Base-by-base conservation (phyloP, 2,113 vertebrate species). In the Cyanoramphus novaezelandiae region DNA sequence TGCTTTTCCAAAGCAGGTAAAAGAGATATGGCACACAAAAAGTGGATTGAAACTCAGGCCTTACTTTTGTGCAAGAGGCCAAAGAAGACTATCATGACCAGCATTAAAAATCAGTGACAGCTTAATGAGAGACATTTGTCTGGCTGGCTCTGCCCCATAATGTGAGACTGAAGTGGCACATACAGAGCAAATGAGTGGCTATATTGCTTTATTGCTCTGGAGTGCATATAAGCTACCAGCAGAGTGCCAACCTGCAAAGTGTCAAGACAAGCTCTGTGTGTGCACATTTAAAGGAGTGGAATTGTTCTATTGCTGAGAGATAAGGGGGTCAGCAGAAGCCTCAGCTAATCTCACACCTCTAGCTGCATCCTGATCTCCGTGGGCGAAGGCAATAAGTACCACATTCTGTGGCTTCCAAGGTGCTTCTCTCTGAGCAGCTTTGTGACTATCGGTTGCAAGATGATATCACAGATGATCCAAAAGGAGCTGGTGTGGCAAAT, bases 41-140 rank as follows among this genome's bases (percentile, higher is more conserved):
- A 21, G 9, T 27, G 31, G 13, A 39, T 29, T 50, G 29, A 74
- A 83, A 88, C 39, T 74, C 28, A 74, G 33, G 4, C 55, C 18
- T 2, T 8, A 7, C 11, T 72, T 84, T 62, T 82, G 44, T 89
- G 39, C 74, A 72, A 57, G 44, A 78, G 23, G 39, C 17, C 43
- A 68, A 86, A 75, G 49, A 17, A 72, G 69, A 79, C 0, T 0
- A 64, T 70, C 1, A 1, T 46, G n/a, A 81, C 35, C 27, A 11
- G 11, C 0, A 0, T 74, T 84, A 85, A 83, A 88, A 95, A 72
- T 50, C 80, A 62, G 4, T 49, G 37, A 41, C 20, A 63, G n/a
- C 43, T 83, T 90, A 80, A 88, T n/a, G n/a, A 87, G 18, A 71
- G 13, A n/a, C 9, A 14, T 90, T 35, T 78, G 43, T 64, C 14